Base-by-base conservation (phyloP, 2,797 vertebrate species). In the Ataeniobius toweri region DNA sequence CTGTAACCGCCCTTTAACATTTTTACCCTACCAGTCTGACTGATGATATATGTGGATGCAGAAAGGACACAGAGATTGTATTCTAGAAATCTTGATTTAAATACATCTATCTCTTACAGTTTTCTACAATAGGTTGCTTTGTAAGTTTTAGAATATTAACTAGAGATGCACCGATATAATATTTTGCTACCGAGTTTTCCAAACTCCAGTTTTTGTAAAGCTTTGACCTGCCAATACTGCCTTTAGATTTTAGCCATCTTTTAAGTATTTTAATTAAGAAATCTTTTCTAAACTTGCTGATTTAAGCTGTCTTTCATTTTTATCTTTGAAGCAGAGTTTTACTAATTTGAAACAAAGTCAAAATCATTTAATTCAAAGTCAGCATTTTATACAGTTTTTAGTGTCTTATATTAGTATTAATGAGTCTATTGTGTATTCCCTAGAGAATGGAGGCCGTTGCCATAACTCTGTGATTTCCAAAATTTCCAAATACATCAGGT, bases 1-100 rank as follows among this genome's bases (percentile, higher is more conserved):
- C 72, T 71, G 82, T 58, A 76, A 63, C 78, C 65, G 83, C 78
- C 83, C 80, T 84, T 84, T 85, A 50, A 83, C 78, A 82, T 71
- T 75, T 65, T 82, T 69, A 55, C 68, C 59, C 39, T 71, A n/a
- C 13, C 74, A 73, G 73, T 76, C 76, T 73, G 82, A 80, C 75
- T 80, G 67, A 76, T 81, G 55, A 84, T 8, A 81, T 56, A 75
- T 59, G 48, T 80, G 41, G 61, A 18, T 61, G 28, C 65, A 48
- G 20, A 28, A 59, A 16, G 71, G 67, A 55, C 67, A 79, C 61
- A 67, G 22, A 79, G 61, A 67, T 80, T 77, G 71, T 73, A 82
- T 73, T 51, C 77, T 74, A 83, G 56, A 78, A 80, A 84, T 85
- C 78, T 77, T 31, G 74, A 73, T 77, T 76, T 80, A 79, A 74